These are phyloP conservation scores for Bovichtus variegatus DNA, from an alignment of 2,797 vertebrate species.

Conservation along the genomic window DNA sequence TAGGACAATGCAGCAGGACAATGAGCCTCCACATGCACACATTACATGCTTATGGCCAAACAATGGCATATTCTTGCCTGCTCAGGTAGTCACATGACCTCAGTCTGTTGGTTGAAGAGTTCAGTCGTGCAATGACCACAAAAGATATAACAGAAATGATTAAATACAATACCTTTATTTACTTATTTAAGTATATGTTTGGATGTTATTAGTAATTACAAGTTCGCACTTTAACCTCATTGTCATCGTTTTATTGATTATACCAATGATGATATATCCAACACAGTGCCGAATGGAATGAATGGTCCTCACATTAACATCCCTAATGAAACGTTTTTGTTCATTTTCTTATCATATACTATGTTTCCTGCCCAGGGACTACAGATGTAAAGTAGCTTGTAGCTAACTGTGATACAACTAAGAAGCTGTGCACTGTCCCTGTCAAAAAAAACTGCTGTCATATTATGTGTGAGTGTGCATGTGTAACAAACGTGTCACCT, in stretches of 20 bases:
- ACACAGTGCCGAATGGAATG: no score
- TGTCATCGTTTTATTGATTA: background rate
- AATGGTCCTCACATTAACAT: background rate
- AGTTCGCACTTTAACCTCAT: background rate
- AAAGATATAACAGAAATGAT: background rate
- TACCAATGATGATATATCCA: background rate
- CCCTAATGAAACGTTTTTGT: background rate
- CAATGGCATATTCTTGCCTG: background rate
- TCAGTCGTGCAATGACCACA: background rate
- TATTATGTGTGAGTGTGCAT: background rate
- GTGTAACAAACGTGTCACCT: conserved; percentile 19
- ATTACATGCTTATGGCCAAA: background rate
- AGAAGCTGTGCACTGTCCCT: no score
- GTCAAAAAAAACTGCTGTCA: background rate
- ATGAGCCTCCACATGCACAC: background rate
- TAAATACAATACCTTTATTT: background rate
- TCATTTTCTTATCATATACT: no score
- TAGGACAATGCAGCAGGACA: background rate
- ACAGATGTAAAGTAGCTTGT: no score
- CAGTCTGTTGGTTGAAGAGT: no score
- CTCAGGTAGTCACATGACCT: background rate
- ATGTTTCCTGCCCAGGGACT: no score
- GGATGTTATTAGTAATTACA: no score
- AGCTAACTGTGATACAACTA: no score
- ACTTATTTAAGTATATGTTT: background rate